Conservation (phyloP, 2,888 invertebrate genomes). For the Zonitis immaculata region DNA sequence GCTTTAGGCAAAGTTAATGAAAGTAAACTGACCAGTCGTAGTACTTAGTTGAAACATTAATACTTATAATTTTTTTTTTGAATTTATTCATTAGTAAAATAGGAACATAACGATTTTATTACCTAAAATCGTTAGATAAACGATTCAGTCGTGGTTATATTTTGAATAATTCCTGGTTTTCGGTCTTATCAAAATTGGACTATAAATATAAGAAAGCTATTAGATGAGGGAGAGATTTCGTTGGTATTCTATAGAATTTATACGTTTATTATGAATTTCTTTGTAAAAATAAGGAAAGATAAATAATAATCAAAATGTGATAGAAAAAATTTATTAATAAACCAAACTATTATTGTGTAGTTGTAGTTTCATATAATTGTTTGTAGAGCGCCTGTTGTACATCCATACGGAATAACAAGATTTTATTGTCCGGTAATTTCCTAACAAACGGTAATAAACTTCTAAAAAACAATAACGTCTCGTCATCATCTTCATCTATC, state of each 20-base stretch:
- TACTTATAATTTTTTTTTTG: no score
- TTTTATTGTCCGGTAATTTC: constrained; percentile 12
- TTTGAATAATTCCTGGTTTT: neutral
- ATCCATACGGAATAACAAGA: constrained; percentile 15
- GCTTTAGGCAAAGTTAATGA: neutral
- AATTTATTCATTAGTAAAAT: no score
- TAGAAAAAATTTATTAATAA: no score
- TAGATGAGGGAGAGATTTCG: neutral
- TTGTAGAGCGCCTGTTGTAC: constrained; percentile 16
- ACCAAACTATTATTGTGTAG: neutral
- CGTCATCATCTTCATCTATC: constrained; percentile 13
- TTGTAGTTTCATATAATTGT: constrained; percentile 9
- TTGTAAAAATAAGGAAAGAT: neutral
- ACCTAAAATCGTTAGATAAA: no score
- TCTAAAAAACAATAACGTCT: constrained; percentile 14
- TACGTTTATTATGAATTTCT: neutral
- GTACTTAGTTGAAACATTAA: neutral
- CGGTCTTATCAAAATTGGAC: neutral
- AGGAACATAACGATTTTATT: no score
- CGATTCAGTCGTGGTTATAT: neutral
- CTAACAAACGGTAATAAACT: constrained; percentile 15
- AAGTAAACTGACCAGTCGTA: neutral
- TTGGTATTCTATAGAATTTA: neutral
- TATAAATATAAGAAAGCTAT: neutral
- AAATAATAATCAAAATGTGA: no score